Evolutionary conservation across 2,888 invertebrate genomes (phyloP).

Genomic region (Apamea anceps): DNA sequence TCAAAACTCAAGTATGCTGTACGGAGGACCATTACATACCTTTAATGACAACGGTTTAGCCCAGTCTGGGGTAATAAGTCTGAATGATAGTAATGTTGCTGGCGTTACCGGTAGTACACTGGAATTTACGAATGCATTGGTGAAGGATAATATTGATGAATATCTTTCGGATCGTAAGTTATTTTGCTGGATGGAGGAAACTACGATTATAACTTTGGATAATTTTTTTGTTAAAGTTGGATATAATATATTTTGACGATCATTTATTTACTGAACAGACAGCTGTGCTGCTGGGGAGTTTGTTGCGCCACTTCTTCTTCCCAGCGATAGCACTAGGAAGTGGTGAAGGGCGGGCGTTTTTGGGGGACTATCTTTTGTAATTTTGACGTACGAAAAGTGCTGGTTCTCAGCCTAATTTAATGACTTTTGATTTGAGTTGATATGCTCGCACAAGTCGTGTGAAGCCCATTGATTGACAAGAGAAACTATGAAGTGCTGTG

Average conservation of each 20-base stretch:
- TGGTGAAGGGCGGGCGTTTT: too few species aligned
- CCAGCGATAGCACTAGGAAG: too few species aligned
- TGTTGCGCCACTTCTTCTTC: too few species aligned
- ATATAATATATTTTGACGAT: neutral
- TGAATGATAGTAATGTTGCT: conserved; percentile 17
- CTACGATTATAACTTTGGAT: neutral
- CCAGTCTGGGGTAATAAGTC: neutral
- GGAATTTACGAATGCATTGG: conserved; percentile 56
- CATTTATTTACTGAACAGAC: too few species aligned
- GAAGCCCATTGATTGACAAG: neutral
- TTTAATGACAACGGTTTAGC: conserved; percentile 19
- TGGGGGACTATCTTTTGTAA: too few species aligned
- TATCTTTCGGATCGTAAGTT: conserved; percentile 84
- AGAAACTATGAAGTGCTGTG: neutral
- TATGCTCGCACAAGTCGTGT: neutral
- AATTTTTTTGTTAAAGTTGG: neutral
- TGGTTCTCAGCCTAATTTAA: too few species aligned
- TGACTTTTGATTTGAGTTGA: too few species aligned
- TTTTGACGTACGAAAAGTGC: too few species aligned
- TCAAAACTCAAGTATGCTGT: conserved; percentile 44
- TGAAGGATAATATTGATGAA: conserved; percentile 70
- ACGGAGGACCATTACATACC: conserved; percentile 24
- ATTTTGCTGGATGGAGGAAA: neutral
- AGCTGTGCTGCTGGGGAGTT: too few species aligned
- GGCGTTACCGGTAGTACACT: conserved; percentile 17